Evolutionary conservation across 2,888 invertebrate species (phyloP).

Genomic region (Cabera pusaria): DNA sequence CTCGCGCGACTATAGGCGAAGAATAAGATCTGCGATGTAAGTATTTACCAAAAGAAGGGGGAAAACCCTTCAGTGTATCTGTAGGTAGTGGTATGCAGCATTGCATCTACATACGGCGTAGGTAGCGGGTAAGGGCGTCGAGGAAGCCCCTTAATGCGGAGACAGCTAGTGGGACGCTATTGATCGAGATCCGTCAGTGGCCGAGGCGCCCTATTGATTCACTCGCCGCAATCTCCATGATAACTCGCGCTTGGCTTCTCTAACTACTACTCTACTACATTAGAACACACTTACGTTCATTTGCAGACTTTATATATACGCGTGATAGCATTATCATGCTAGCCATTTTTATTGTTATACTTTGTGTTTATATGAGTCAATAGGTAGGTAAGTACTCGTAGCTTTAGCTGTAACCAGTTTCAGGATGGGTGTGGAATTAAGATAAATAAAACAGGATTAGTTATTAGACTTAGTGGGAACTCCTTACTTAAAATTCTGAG

Average conservation of each 20-base stretch:
- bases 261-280: constrained; percentile 58
- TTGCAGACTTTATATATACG: constrained; percentile 35
- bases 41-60: constrained; percentile 16
- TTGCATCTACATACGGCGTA: constrained; percentile 47
- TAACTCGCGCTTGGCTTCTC: constrained; percentile 77
- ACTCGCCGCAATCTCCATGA: constrained; percentile 83
- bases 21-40: too few relatives aligned
- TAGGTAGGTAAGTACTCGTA: too few relatives aligned
- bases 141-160: constrained; percentile 82
- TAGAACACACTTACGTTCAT: constrained; percentile 54
- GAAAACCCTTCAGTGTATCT: constrained; percentile 15
- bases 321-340: constrained; percentile 44
- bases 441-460: too few relatives aligned
- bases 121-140: constrained; percentile 77
- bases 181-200: constrained; percentile 83
- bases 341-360: too few relatives aligned
- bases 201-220: constrained; percentile 81
- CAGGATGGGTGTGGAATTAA: too few relatives aligned
- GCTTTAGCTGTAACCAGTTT: too few relatives aligned
- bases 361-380: too few relatives aligned
- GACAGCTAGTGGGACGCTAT: constrained; percentile 80
- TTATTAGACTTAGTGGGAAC: too few relatives aligned
- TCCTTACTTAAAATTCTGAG: too few relatives aligned
- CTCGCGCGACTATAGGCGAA: too few relatives aligned
- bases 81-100: constrained; percentile 23